phyloP scores from a whole-genome alignment of 2,797 vertebrate species.

The Acanthurus tractus region DNA sequence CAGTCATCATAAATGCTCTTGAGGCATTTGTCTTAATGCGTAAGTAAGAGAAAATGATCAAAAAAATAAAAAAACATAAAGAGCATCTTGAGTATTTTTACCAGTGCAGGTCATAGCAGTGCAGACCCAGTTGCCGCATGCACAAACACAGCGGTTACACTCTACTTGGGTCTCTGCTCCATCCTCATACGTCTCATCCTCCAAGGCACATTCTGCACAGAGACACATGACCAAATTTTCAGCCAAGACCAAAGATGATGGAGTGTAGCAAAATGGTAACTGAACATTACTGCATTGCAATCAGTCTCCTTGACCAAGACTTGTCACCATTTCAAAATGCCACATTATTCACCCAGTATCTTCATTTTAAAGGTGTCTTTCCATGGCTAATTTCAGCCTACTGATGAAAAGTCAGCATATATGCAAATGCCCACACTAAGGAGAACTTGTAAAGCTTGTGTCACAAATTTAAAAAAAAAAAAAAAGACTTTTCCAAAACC shows the following conservation, averaged over 20 bases:
- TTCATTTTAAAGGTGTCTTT: background rate
- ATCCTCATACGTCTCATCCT: conserved; percentile 95
- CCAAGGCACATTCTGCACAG: conserved; percentile 93
- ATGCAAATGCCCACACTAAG: background rate
- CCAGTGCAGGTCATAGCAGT: conserved; percentile 97
- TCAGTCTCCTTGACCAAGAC: conserved; percentile 9
- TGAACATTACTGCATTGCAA: conserved; percentile 4
- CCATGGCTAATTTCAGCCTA: conserved; percentile 18
- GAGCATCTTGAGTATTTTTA: conserved; percentile 57
- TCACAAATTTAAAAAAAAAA: background rate
- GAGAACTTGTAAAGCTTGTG: background rate
- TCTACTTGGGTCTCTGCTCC: conserved; percentile 97
- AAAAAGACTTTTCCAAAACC: background rate
- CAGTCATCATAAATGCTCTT: background rate
- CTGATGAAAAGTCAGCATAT: conserved; percentile 29
- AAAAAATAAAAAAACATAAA: background rate
- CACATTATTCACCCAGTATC: conserved; percentile 8
- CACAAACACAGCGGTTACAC: conserved; percentile 98
- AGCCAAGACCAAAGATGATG: conserved; percentile 27
- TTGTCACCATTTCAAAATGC: conserved; percentile 39
- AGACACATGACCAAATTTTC: conserved; percentile 17
- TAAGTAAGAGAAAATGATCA: background rate
- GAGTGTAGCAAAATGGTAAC: conserved; percentile 9
- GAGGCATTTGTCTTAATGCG: background rate
- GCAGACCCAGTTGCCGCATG: conserved; percentile 99